Conservation (phyloP, 53 echinoderm and acorn worm genomes). For the Stichopus horrens region DNA sequence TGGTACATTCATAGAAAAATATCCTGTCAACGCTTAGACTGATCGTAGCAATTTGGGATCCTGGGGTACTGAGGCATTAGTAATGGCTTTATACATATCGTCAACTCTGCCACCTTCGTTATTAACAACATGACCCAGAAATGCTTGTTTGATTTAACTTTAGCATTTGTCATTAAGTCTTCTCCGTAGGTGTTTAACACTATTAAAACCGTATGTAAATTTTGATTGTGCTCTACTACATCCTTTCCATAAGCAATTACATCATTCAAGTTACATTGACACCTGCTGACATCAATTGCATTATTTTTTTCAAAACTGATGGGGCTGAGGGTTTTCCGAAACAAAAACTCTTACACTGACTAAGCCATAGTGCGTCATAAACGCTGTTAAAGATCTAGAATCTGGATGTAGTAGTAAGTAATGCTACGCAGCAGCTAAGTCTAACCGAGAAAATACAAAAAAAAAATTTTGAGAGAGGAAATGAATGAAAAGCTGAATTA, state of each 20-base stretch:
- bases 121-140: background rate
- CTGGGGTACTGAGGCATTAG: background rate
- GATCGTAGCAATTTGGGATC: background rate
- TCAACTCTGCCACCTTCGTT: background rate
- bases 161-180: background rate
- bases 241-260: background rate
- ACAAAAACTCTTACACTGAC: too few species aligned
- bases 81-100: background rate
- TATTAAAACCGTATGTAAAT: background rate
- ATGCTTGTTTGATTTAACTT: background rate
- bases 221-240: background rate
- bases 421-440: conserved; percentile 7
- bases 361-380: too few species aligned
- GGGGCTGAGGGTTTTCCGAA: too few species aligned
- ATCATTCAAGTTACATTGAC: background rate
- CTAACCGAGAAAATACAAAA: conserved; percentile 57
- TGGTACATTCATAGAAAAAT: conserved; percentile 14
- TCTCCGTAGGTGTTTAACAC: background rate
- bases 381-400: too few species aligned
- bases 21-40: background rate
- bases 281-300: background rate
- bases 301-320: too few species aligned
- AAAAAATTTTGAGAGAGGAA: too few species aligned
- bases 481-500: background rate
- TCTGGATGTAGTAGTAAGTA: background rate